Conservation (phyloP, 1,140 invertebrate genomes). For the Trichomalopsis sarcophagae region DNA sequence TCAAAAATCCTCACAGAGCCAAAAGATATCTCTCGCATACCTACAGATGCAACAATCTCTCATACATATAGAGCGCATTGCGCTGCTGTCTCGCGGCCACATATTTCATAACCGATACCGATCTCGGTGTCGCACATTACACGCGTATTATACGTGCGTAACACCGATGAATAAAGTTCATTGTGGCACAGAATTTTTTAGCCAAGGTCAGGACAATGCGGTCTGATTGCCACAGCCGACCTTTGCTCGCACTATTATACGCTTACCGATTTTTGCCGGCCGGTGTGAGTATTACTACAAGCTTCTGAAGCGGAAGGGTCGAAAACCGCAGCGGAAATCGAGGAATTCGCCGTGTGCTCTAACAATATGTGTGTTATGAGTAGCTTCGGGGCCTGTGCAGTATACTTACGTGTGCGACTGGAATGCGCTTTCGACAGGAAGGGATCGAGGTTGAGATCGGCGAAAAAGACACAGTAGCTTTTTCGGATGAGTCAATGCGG, state of each 20-base stretch:
- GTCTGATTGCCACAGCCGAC: not conserved
- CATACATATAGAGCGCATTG: not conserved
- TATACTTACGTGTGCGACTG: not conserved
- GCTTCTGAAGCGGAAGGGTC: not conserved
- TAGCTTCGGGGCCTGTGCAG: not conserved
- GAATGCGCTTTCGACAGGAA: not conserved
- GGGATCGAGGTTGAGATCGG: not conserved
- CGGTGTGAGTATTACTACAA: not conserved
- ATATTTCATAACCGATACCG: constrained; percentile 16
- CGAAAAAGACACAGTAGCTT: not conserved
- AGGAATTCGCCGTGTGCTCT: not conserved
- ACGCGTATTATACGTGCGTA: not conserved
- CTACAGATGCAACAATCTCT: not conserved
- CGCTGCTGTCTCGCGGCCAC: not conserved
- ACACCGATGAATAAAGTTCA: constrained; percentile 35
- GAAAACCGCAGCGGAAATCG: constrained; percentile 19
- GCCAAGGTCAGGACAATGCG: constrained; percentile 35
- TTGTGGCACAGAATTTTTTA: constrained; percentile 38
- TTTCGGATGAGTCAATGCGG: not conserved
- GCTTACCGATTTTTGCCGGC: not conserved
- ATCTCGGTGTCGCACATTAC: constrained; percentile 11
- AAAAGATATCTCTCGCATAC: not conserved
- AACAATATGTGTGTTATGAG: not conserved
- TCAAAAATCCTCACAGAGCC: not conserved
- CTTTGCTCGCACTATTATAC: not conserved